These are phyloP conservation scores for Euzophera pinguis DNA, from an alignment of 2,888 invertebrate species.

Conservation along the genomic window DNA sequence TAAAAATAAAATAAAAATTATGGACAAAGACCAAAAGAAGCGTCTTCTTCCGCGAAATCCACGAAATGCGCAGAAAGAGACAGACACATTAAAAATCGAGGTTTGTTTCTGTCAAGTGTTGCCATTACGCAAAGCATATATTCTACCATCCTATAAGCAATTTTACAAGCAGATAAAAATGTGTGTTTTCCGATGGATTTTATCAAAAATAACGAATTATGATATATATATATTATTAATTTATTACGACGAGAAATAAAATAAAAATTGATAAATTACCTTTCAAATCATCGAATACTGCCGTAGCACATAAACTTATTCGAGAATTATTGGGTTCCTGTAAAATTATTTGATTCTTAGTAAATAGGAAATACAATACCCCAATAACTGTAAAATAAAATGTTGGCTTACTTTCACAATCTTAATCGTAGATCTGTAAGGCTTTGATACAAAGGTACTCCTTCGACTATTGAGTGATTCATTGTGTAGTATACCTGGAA, in stretches of 20 bases:
- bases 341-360: conserved; percentile 11
- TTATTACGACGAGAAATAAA: not conserved
- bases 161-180: not conserved
- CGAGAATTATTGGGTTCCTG: conserved; percentile 59
- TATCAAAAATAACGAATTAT: too few species aligned
- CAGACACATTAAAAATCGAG: conserved; percentile 11
- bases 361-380: not conserved
- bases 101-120: conserved; percentile 20
- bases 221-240: too few species aligned
- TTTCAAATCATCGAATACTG: conserved; percentile 55
- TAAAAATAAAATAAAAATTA: conserved; percentile 70
- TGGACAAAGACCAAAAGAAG: conserved; percentile 62
- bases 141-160: not conserved
- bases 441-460: conserved; percentile 66
- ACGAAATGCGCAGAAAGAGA: conserved; percentile 27
- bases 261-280: conserved; percentile 33
- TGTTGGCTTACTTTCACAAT: conserved; percentile 57
- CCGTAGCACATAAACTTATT: conserved; percentile 48
- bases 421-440: conserved; percentile 61
- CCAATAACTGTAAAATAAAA: not conserved
- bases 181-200: too few species aligned
- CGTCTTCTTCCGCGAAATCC: conserved; percentile 67
- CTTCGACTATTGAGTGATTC: conserved; percentile 68
- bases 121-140: conserved; percentile 16
- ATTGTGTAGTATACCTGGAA: conserved; percentile 70